Conservation (phyloP, 2,888 invertebrate genomes). For the Pimpla rufipes region DNA sequence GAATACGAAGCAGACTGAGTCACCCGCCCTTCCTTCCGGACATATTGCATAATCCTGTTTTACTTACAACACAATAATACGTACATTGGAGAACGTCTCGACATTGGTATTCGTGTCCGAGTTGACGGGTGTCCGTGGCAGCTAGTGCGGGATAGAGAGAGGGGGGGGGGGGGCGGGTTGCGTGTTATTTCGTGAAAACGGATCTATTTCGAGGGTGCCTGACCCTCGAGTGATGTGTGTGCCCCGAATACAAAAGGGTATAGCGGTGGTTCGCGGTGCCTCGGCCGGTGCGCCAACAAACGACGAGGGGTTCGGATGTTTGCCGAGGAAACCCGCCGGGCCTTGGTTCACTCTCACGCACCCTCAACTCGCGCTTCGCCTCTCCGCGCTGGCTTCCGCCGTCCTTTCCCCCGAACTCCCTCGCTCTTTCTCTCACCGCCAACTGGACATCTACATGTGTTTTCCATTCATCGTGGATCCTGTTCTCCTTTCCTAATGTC, state of each 20-base stretch:
- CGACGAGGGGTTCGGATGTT: constrained; percentile 74
- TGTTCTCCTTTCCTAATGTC: constrained; percentile 65
- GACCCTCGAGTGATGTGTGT: constrained; percentile 84
- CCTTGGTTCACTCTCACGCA: constrained; percentile 60
- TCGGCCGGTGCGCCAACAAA: constrained; percentile 54
- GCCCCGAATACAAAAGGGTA: constrained; percentile 82
- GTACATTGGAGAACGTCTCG: constrained; percentile 14
- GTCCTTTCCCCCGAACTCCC: constrained; percentile 61
- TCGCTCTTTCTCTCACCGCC: constrained; percentile 67
- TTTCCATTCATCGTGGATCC: constrained; percentile 80
- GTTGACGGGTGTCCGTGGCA: constrained; percentile 81
- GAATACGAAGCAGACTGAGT: constrained; percentile 39
- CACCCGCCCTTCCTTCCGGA: constrained; percentile 38
- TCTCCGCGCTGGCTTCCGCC: constrained; percentile 56
- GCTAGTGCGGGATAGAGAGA: too few relatives aligned
- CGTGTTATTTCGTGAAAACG: constrained; percentile 84
- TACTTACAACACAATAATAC: constrained; percentile 40
- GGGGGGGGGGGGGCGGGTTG: constrained; percentile 54
- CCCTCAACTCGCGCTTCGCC: constrained; percentile 66
- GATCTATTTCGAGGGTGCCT: constrained; percentile 84
- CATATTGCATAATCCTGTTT: constrained; percentile 62
- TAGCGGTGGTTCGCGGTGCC: constrained; percentile 24
- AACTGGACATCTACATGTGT: constrained; percentile 81
- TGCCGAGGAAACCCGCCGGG: constrained; percentile 70
- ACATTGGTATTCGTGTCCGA: constrained; percentile 80